A percentile compares a stretch with the other conserved stretches of the same genome.
Evolutionary conservation across 2,888 invertebrate genomes (phyloP).

Genomic region (Diarsia brunnea): DNA sequence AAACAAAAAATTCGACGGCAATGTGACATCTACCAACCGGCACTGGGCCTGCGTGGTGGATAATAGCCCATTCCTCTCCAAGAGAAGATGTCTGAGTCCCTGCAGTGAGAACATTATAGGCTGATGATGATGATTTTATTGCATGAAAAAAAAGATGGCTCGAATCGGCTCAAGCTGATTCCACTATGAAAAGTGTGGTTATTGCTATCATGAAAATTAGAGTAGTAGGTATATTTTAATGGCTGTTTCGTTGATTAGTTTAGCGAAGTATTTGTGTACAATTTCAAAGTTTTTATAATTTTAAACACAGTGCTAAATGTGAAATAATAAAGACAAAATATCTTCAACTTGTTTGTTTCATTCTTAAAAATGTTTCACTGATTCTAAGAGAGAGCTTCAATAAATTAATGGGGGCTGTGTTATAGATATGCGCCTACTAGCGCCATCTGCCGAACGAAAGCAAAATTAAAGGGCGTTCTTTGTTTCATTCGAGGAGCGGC

Average conservation of each 20-base stretch:
- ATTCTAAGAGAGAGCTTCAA: background rate
- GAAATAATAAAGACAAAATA: background rate
- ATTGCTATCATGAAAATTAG: background rate
- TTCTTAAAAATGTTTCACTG: background rate
- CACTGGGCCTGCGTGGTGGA: too few species aligned
- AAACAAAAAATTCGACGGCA: too few species aligned
- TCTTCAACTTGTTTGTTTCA: background rate
- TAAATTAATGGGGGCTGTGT: background rate
- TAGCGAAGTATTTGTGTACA: background rate
- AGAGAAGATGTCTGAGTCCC: too few species aligned
- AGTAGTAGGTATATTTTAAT: background rate
- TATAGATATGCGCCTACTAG: conserved; percentile 15
- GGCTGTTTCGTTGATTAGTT: background rate
- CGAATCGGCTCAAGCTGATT: background rate
- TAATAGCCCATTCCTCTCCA: too few species aligned
- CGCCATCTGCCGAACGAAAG: conserved; percentile 34
- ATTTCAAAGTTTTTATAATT: background rate
- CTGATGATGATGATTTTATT: too few species aligned
- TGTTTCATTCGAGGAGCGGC: background rate
- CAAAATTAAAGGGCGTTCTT: background rate
- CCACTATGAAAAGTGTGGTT: background rate
- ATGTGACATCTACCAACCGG: too few species aligned
- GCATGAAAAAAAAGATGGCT: background rate
- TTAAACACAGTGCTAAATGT: background rate
- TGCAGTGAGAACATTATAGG: too few species aligned